phyloP scores from a whole-genome alignment of 2,888 invertebrate species.

The Agrochola macilenta region DNA sequence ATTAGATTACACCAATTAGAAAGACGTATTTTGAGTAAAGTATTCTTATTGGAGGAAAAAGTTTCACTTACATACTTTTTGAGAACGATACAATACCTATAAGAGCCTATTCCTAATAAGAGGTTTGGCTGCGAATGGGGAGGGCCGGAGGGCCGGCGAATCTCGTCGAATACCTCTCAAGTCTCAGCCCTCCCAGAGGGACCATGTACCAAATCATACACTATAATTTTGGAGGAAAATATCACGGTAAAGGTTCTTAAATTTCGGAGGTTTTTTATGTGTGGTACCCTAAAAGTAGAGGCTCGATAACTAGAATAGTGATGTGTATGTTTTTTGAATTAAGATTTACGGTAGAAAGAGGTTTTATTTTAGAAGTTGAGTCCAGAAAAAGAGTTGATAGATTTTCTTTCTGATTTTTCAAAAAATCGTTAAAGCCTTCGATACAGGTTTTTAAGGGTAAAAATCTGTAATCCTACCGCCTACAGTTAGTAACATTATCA shows the following conservation, averaged over 20 bases:
- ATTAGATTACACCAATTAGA: conserved; percentile 51
- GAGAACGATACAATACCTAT: conserved; percentile 62
- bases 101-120: conserved; percentile 75
- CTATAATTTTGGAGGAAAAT: conserved; percentile 65
- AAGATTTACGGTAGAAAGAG: conserved; percentile 21
- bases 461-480: neutral
- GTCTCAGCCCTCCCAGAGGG: conserved; percentile 64
- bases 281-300: conserved; percentile 50
- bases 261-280: conserved; percentile 48
- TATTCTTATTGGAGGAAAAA: conserved; percentile 48
- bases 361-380: neutral
- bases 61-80: conserved; percentile 36
- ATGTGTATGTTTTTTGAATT: conserved; percentile 45
- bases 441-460: too few species aligned
- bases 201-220: conserved; percentile 65
- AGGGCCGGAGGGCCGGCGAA: conserved; percentile 70
- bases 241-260: conserved; percentile 54
- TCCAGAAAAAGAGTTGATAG: neutral
- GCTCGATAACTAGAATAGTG: conserved; percentile 36
- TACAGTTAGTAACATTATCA: conserved; percentile 12
- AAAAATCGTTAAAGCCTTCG: neutral
- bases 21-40: conserved; percentile 17
- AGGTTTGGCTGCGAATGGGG: conserved; percentile 62
- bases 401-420: neutral
- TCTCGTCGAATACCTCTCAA: conserved; percentile 71